Conservation (phyloP, 2,113 vertebrate genomes). For the Halcyon malimbica region DNA sequence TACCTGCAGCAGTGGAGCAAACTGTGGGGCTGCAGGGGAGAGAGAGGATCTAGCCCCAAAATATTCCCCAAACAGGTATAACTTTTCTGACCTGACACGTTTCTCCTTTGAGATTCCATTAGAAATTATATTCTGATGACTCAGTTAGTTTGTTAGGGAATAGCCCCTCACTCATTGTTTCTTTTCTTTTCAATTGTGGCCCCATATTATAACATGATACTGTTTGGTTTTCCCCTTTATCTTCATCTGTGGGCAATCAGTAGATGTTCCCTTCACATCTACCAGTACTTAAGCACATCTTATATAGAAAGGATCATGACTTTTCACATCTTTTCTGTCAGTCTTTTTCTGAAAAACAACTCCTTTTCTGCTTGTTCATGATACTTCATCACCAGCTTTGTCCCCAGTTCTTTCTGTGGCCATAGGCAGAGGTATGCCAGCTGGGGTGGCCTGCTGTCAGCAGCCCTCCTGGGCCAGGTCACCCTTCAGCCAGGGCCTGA, state of each 20-base stretch:
- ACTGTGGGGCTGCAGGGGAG: not conserved
- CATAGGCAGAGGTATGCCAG: fast-evolving
- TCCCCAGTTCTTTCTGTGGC: not conserved
- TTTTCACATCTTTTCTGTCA: not conserved
- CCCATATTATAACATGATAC: not conserved
- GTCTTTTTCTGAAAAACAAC: not conserved
- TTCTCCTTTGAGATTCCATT: not conserved
- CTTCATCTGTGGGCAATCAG: not conserved
- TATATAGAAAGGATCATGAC: not conserved
- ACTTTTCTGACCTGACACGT: not conserved
- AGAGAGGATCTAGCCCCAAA: not conserved
- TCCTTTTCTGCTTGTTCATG: not conserved
- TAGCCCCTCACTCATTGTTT: not conserved
- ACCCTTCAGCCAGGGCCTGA: not conserved
- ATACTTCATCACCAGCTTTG: not conserved
- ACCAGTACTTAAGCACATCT: not conserved
- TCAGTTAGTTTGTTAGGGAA: not conserved
- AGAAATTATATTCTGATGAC: not conserved
- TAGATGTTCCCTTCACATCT: not conserved
- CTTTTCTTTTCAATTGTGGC: not conserved
- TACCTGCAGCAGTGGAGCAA: not conserved
- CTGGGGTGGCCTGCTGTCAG: not conserved
- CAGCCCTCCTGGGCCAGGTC: fast-evolving
- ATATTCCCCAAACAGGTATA: fast-evolving
- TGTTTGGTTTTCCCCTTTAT: not conserved